Evolutionary conservation across 2,888 invertebrate genomes (phyloP).

Genomic region (Thecocarcelia acutangulata): DNA sequence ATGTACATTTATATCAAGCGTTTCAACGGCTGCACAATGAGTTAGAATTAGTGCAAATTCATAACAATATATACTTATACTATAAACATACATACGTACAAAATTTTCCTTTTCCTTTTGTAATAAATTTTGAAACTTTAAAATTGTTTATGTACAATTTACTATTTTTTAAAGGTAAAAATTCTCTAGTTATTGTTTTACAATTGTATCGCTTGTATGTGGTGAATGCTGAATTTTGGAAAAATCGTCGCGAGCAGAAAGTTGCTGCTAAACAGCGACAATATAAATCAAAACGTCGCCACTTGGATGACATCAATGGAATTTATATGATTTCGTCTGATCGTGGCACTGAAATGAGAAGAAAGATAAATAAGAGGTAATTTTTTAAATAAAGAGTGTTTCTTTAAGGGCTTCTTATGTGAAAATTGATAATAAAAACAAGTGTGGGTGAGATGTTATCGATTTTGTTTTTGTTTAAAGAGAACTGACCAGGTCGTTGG

Average conservation of each 20-base stretch:
- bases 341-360: conserved; percentile 76
- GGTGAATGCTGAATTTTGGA: conserved; percentile 87
- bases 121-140: background rate
- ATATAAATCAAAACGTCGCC: conserved; percentile 76
- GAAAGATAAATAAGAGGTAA: conserved; percentile 76
- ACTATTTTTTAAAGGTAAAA: conserved; percentile 83
- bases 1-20: no score
- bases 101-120: background rate
- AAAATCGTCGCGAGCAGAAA: conserved; percentile 79
- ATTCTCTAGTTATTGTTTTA: conserved; percentile 92
- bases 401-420: no score
- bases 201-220: conserved; percentile 93
- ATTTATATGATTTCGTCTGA: conserved; percentile 83
- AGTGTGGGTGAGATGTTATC: no score
- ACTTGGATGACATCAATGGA: conserved; percentile 80
- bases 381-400: no score
- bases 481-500: no score
- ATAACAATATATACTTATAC: no score
- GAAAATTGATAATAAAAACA: no score
- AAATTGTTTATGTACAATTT: no score
- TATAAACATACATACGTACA: no score
- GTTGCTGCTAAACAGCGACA: conserved; percentile 73
- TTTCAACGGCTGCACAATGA: no score
- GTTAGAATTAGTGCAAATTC: no score
- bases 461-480: no score